Percentiles rank a stretch among this genome's conserved stretches.
Conservation (phyloP, 2,888 invertebrate species). For the Anoncus sp. region DNA sequence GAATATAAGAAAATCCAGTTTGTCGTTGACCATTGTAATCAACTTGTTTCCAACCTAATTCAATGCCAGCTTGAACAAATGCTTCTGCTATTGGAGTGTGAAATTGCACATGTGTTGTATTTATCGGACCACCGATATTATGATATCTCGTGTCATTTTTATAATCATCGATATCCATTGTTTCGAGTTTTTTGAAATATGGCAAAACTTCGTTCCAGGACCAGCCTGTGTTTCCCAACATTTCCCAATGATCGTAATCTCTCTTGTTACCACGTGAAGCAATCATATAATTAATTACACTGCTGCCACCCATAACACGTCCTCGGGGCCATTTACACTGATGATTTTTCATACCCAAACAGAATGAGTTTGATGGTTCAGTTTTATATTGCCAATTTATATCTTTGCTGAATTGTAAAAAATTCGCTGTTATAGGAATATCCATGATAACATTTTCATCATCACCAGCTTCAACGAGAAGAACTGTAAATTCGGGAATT, state of each 20-base stretch:
- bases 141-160: constrained; percentile 84
- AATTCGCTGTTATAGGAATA: constrained; percentile 89
- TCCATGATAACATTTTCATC: constrained; percentile 90
- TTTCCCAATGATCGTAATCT: constrained; percentile 92
- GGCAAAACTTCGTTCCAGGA: constrained; percentile 89
- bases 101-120: constrained; percentile 85
- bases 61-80: constrained; percentile 87
- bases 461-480: constrained; percentile 90
- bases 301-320: constrained; percentile 92
- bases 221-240: constrained; percentile 90
- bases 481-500: constrained; percentile 87
- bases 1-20: constrained; percentile 88
- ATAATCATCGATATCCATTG: constrained; percentile 84
- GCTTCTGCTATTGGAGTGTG: constrained; percentile 86
- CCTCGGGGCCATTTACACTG: constrained; percentile 84
- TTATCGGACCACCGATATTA: constrained; percentile 84
- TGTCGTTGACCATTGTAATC: constrained; percentile 89
- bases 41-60: constrained; percentile 86
- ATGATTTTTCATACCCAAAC: constrained; percentile 84
- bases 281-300: constrained; percentile 92
- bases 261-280: constrained; percentile 89
- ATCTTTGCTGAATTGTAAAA: constrained; percentile 87
- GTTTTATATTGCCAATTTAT: constrained; percentile 94
- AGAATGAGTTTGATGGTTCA: constrained; percentile 89
- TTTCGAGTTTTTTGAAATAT: constrained; percentile 92